These are phyloP conservation scores for Drosophila neotestacea DNA, from an alignment of 2,888 invertebrate species.

Conservation along the genomic window DNA sequence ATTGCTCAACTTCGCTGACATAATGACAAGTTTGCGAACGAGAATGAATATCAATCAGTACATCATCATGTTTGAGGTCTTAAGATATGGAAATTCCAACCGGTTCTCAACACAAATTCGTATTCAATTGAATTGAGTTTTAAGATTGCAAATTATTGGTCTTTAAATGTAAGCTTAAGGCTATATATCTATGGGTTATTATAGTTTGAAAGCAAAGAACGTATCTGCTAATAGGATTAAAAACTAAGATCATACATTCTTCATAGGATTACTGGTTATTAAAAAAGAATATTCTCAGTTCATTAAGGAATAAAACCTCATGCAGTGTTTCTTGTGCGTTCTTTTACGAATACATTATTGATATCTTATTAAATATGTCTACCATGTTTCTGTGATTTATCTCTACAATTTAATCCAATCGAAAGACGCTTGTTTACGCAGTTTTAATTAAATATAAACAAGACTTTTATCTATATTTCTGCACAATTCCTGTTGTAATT, in stretches of 20 bases:
- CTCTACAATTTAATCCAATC: not conserved
- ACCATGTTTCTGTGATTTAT: too few relatives aligned
- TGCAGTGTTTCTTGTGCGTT: too few relatives aligned
- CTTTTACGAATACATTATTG: not conserved
- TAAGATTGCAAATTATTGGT: conserved; percentile 23
- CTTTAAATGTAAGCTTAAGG: conserved; percentile 24
- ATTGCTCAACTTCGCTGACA: conserved; percentile 57
- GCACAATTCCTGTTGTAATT: not conserved
- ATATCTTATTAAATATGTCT: not conserved
- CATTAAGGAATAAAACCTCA: not conserved
- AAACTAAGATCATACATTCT: conserved; percentile 9
- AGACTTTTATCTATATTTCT: too few relatives aligned
- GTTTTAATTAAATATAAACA: too few relatives aligned
- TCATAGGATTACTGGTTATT: conserved; percentile 3
- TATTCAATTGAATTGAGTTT: conserved; percentile 10
- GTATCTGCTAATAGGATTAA: conserved; percentile 20
- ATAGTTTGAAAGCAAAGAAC: not conserved
- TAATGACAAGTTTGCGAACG: conserved; percentile 56
- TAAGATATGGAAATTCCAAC: conserved; percentile 33
- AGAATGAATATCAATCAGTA: conserved; percentile 42
- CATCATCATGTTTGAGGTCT: conserved; percentile 16
- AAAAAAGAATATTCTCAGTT: conserved; percentile 3
- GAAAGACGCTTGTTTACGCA: not conserved
- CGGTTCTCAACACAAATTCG: conserved; percentile 29
- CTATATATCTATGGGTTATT: conserved; percentile 18